Conservation (phyloP, 2,888 invertebrate species). For the Eutolmus rufibarbis region DNA sequence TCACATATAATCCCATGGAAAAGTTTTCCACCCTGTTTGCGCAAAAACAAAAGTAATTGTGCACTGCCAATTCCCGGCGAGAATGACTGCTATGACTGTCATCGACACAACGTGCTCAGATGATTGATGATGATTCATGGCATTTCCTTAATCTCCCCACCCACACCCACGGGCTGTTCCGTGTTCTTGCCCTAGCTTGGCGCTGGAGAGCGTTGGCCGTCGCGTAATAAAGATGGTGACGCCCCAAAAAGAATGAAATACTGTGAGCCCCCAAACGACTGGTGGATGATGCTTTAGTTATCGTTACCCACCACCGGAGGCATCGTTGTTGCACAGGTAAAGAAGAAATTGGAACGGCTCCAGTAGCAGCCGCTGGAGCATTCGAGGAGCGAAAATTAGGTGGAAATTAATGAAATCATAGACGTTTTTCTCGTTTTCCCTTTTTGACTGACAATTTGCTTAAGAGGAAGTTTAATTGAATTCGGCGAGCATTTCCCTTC, state of each 20-base stretch:
- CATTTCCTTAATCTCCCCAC: not conserved
- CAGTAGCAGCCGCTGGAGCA: not conserved
- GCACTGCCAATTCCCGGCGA: not conserved
- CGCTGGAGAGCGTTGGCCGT: not conserved
- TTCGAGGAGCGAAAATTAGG: not conserved
- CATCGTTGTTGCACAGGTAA: not conserved
- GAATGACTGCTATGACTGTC: not conserved
- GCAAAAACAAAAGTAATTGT: not conserved
- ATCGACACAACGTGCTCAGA: not conserved
- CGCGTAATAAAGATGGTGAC: not conserved
- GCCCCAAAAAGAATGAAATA: not conserved
- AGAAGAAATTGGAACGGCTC: not conserved
- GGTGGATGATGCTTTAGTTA: not conserved
- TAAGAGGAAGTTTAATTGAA: slow-evolving; percentile 17
- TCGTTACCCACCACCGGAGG: not conserved
- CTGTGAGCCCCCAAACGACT: not conserved
- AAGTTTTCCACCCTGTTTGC: not conserved
- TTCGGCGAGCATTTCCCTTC: not conserved
- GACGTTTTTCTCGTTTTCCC: not conserved
- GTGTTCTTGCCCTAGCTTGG: not conserved
- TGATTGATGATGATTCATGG: not conserved
- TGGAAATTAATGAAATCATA: not conserved
- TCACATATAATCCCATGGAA: not conserved
- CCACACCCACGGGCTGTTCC: not conserved
- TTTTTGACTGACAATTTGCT: slow-evolving; percentile 11